phyloP scores from a whole-genome alignment of 2,888 invertebrate species.

The Netelia virgata region DNA sequence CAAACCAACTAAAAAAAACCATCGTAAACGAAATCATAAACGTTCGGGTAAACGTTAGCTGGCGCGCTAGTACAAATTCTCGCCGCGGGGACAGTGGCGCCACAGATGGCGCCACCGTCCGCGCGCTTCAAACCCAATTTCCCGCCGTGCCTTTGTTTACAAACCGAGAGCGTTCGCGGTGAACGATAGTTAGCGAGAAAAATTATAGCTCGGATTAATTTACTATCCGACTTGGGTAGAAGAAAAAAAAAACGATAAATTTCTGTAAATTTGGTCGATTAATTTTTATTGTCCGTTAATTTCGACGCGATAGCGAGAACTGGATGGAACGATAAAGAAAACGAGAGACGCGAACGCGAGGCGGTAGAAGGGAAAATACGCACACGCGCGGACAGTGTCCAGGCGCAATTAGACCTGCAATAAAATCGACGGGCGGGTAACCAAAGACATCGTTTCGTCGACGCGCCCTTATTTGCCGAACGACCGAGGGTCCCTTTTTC shows the following conservation, averaged over 20 bases:
- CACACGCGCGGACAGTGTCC: constrained; percentile 26
- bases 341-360: not conserved
- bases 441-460: constrained; percentile 49
- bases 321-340: not conserved
- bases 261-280: not conserved
- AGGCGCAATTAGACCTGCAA: constrained; percentile 67
- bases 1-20: not conserved
- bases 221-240: too few species aligned
- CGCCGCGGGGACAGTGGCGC: too few species aligned
- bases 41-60: not conserved
- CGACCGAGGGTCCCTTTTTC: not conserved
- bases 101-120: too few species aligned
- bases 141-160: too few species aligned
- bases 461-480: constrained; percentile 68
- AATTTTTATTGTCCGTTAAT: not conserved
- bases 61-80: too few species aligned
- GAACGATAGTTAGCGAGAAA: too few species aligned
- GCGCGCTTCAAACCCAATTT: too few species aligned
- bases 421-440: constrained; percentile 63
- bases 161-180: too few species aligned
- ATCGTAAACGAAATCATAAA: not conserved
- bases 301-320: not conserved
- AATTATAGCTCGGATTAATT: too few species aligned
- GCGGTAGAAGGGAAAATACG: not conserved
- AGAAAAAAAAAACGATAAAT: too few species aligned